Evolutionary conservation across 2,888 invertebrate genomes (phyloP), one percentile per base, ranked within the genome.

Genomic region (Hirtodrosophila confusa): DNA sequence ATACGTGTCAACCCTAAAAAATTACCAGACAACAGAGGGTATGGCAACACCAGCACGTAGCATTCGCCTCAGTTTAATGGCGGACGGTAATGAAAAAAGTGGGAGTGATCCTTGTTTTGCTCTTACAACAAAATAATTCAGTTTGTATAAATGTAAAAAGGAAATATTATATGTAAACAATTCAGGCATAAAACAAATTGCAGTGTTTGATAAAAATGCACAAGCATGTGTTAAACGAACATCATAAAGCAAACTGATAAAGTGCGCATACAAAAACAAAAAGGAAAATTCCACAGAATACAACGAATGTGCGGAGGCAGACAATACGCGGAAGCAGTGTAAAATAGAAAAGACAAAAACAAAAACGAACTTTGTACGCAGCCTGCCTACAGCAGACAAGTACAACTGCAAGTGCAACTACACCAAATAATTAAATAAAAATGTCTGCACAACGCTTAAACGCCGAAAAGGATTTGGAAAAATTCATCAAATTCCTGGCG

Each of bases 401-500:
- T 8, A 62, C 54, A 55, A 48, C 31, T 8, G 45, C 47, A 43
- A 44, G 40, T 27, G 27, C 27, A 54, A 53, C 10, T 36, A 39
- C 44, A 60, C 43, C 41, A 47, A 12, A 49, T 40, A 37, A 60
- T 66, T n/a, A 44, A 48, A 54, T 48, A 31, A 36, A 80, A 79
- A 91, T 91, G 91, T 91, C 91, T 69, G 75, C 90, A 53, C 90
- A 88, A 76, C 90, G 90, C 43, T 75, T 90, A 48, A 89, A 88
- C 60, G 89, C 95, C 76, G 94, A 94, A 89, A 95, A 95, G 87
- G 97, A 97, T 89, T 92, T 98, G 90, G 97, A 97, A 88, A 97
- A 96, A 91, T 98, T 97, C 91, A 96, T 96, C 0, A 97, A 96
- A 92, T 96, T 96, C 91, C 93, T 98, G 78, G 95, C 96, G 10